Evolutionary conservation across 2,888 invertebrate genomes (phyloP).

Genomic region (Sesamia inferens): DNA sequence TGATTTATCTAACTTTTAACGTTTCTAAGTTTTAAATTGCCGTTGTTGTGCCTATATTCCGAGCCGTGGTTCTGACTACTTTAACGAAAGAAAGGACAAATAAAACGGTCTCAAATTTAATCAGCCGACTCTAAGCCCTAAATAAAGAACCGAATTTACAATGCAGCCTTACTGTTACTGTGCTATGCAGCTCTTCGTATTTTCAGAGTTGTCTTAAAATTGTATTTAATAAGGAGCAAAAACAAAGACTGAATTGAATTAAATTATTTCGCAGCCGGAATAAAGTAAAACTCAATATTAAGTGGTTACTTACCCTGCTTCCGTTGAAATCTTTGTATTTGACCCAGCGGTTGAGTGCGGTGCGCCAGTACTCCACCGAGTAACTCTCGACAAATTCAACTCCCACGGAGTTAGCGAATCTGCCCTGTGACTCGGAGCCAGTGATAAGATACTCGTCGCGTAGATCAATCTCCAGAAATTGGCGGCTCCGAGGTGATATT

Average conservation of each 20-base stretch:
- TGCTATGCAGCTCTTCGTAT: constrained; percentile 33
- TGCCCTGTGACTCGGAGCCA: constrained; percentile 96
- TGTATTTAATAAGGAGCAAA: constrained; percentile 26
- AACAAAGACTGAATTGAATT: constrained; percentile 6
- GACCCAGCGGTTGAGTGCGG: constrained; percentile 92
- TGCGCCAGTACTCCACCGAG: constrained; percentile 95
- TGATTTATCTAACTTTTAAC: constrained; percentile 60
- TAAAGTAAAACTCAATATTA: constrained; percentile 33
- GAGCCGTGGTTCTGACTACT: constrained; percentile 8
- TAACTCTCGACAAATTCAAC: constrained; percentile 96
- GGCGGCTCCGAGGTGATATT: constrained; percentile 93
- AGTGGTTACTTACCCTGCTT: constrained; percentile 91
- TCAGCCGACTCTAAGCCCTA: constrained; percentile 35
- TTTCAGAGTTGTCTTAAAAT: constrained; percentile 29
- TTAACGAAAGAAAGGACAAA: constrained; percentile 8
- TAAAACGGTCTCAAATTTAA: constrained; percentile 36
- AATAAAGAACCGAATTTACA: constrained; percentile 51
- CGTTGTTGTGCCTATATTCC: constrained; percentile 17
- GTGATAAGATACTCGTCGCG: constrained; percentile 94
- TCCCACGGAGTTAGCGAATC: constrained; percentile 97
- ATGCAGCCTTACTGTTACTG: too few relatives aligned
- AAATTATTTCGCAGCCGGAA: constrained; percentile 6
- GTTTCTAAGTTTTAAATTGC: constrained; percentile 48
- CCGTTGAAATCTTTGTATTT: constrained; percentile 95
- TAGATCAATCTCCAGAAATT: constrained; percentile 95